These are phyloP conservation scores for Stratiomys singularior DNA, from an alignment of 2,888 invertebrate genomes.

Conservation along the genomic window DNA sequence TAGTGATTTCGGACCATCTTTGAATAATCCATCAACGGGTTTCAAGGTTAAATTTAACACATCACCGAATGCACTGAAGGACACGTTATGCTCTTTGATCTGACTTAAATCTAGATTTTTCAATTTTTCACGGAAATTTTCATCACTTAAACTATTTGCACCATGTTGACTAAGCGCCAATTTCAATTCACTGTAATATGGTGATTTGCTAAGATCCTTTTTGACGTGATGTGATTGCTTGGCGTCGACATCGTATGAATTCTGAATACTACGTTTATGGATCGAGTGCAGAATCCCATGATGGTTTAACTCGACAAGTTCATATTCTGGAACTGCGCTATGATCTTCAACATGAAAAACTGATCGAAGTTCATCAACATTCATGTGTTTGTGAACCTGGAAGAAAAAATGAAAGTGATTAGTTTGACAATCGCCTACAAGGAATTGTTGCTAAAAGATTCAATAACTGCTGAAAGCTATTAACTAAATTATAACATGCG, in stretches of 20 bases:
- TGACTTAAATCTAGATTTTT: conserved; percentile 55
- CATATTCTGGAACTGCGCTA: conserved; percentile 84
- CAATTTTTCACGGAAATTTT: conserved; percentile 52
- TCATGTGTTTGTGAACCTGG: conserved; percentile 92
- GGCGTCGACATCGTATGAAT: conserved; percentile 51
- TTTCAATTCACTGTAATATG: conserved; percentile 63
- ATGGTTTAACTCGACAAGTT: conserved; percentile 81
- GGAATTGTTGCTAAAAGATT: no score
- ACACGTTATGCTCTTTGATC: conserved; percentile 70
- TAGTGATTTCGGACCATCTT: conserved; percentile 71
- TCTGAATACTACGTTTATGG: conserved; percentile 55
- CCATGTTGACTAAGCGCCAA: conserved; percentile 52
- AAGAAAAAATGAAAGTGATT: no score
- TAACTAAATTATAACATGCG: no score
- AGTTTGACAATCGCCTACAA: no score
- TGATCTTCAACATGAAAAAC: conserved; percentile 86
- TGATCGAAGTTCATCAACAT: conserved; percentile 79
- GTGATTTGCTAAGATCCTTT: conserved; percentile 65
- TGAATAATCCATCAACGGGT: conserved; percentile 81
- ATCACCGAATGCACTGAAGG: conserved; percentile 83
- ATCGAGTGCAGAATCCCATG: conserved; percentile 63
- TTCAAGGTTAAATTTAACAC: conserved; percentile 78
- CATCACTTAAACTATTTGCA: conserved; percentile 55
- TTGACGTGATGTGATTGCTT: conserved; percentile 63
- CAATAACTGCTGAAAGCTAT: no score